A percentile compares a stretch with the other conserved stretches of the same genome.
These are phyloP conservation scores for Pelobates cultripes DNA, from an alignment of 2,797 vertebrate species.

Conservation along the genomic window DNA sequence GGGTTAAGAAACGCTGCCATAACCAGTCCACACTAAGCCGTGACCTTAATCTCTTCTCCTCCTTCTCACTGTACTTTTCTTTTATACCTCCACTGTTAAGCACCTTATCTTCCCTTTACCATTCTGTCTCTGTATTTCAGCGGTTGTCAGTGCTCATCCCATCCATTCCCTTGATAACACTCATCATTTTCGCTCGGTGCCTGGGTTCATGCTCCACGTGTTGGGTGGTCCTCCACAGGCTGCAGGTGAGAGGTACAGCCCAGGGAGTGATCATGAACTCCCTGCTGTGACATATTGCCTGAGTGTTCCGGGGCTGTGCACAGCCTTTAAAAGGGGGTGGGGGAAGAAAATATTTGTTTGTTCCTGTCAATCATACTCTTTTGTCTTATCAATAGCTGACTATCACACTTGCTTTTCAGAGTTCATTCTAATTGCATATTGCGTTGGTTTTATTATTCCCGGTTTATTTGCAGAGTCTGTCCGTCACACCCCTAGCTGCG, in stretches of 20 bases:
- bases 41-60: neutral
- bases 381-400: no score
- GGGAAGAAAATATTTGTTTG: neutral
- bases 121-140: constrained; percentile 70
- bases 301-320: neutral
- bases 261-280: neutral
- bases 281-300: constrained; percentile 5
- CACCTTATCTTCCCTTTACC: constrained; percentile 13
- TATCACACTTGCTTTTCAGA: neutral
- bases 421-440: neutral
- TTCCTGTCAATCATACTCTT: neutral
- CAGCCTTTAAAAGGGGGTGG: neutral
- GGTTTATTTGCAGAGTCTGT: constrained; percentile 80
- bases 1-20: no score
- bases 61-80: neutral
- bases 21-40: neutral
- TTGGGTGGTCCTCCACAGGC: constrained; percentile 58
- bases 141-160: constrained; percentile 99
- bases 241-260: constrained; percentile 84
- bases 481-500: constrained; percentile 89
- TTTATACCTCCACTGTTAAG: neutral
- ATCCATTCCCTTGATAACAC: constrained; percentile 99
- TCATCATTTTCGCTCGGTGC: constrained; percentile 98
- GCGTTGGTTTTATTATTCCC: no score
- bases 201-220: constrained; percentile 56